These are phyloP conservation scores for Coptodon bakossiorum DNA, from an alignment of 2,113 vertebrate genomes.

Conservation along the genomic window DNA sequence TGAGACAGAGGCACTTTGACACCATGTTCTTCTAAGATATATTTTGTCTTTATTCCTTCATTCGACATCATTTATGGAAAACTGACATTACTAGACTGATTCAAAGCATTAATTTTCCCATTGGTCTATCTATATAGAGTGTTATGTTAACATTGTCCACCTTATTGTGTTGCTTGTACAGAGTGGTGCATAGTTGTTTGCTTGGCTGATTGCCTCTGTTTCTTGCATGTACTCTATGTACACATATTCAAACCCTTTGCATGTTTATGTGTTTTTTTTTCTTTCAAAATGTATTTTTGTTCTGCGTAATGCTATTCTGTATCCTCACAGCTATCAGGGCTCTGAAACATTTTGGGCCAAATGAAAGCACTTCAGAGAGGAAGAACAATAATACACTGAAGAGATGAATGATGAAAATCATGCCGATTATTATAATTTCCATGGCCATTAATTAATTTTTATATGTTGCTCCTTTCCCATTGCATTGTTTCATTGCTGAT, in stretches of 20 bases:
- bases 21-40: neutral
- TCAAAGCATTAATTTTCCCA: neutral
- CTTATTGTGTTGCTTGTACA: neutral
- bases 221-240: neutral
- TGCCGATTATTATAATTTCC: neutral
- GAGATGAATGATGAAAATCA: neutral
- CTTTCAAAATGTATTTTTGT: neutral
- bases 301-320: neutral
- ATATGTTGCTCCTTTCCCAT: neutral
- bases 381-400: neutral
- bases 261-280: fast-evolving
- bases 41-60: neutral
- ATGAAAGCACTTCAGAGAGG: neutral
- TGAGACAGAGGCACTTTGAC: neutral
- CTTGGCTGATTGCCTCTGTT: neutral
- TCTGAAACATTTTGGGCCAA: neutral
- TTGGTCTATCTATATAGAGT: neutral
- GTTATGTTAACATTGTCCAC: neutral
- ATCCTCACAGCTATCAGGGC: neutral
- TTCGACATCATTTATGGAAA: neutral
- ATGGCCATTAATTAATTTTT: too few relatives aligned
- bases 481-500: neutral
- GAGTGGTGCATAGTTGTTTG: neutral
- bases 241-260: neutral
- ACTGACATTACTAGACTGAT: neutral